phyloP scores from a whole-genome alignment of 2,888 invertebrate genomes.

The Machimus rusticus region DNA sequence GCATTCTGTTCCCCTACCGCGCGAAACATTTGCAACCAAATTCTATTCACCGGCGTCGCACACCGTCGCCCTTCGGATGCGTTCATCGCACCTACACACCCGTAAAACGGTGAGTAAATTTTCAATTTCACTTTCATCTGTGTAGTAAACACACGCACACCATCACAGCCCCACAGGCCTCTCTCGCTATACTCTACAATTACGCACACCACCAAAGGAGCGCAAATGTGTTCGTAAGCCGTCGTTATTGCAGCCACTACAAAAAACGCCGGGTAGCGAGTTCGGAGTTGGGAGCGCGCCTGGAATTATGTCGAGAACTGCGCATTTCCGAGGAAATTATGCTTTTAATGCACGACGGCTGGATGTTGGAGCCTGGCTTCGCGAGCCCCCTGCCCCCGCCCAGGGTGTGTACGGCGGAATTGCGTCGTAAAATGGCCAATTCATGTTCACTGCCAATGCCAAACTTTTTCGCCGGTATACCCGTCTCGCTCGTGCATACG shows the following conservation, averaged over 20 bases:
- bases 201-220: neutral
- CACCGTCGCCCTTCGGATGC: neutral
- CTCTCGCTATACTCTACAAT: neutral
- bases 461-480: neutral
- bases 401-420: neutral
- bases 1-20: neutral
- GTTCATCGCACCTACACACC: neutral
- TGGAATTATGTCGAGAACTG: constrained; percentile 18
- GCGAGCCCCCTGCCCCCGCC: too few relatives aligned
- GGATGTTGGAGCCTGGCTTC: neutral
- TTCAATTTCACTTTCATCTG: constrained; percentile 31
- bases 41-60: neutral
- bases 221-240: neutral
- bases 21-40: neutral
- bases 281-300: neutral
- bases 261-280: neutral
- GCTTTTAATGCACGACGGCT: neutral
- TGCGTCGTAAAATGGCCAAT: neutral
- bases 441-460: constrained; percentile 45
- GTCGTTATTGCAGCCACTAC: neutral
- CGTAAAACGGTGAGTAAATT: constrained; percentile 2
- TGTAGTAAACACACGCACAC: constrained; percentile 8
- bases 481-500: neutral
- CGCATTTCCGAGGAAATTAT: constrained; percentile 9
- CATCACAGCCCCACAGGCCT: neutral